phyloP scores from a whole-genome alignment of 23 tunicate species.

The Clavelina lepadiformis region DNA sequence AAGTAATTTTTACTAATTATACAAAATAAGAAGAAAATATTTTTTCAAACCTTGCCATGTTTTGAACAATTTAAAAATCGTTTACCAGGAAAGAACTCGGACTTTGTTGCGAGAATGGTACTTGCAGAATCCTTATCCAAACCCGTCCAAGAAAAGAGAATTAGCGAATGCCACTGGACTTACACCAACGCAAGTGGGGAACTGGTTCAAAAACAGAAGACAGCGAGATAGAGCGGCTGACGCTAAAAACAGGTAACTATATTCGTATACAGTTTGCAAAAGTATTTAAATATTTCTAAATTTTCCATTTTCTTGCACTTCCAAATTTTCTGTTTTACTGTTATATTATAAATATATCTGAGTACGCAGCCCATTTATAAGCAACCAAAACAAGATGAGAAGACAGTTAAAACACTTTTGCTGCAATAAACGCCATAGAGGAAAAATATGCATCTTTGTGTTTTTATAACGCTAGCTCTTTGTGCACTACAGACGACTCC shows the following conservation, averaged over 20 bases:
- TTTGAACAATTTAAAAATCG: too few species aligned
- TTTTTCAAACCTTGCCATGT: background rate
- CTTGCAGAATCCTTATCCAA: constrained; percentile 87
- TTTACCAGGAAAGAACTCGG: constrained; percentile 89
- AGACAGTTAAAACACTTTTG: background rate
- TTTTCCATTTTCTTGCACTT: background rate
- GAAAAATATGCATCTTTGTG: too few species aligned
- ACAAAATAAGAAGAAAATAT: background rate
- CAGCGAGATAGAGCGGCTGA: constrained; percentile 98
- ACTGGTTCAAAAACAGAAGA: constrained; percentile 99
- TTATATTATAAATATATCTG: background rate
- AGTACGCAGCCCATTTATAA: background rate
- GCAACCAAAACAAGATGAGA: background rate
- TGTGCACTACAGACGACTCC: constrained; percentile 18
- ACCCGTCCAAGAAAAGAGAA: constrained; percentile 87
- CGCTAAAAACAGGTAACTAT: constrained; percentile 73
- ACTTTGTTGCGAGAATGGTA: constrained; percentile 82
- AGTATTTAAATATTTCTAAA: background rate
- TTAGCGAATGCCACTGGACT: constrained; percentile 90
- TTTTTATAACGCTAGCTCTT: background rate
- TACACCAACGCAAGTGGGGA: constrained; percentile 98
- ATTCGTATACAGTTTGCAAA: background rate
- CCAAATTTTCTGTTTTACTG: background rate
- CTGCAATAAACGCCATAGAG: background rate
- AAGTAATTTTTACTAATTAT: background rate